Evolutionary conservation across 2,888 invertebrate species (phyloP).

Genomic region (Sarcophaga variegata): DNA sequence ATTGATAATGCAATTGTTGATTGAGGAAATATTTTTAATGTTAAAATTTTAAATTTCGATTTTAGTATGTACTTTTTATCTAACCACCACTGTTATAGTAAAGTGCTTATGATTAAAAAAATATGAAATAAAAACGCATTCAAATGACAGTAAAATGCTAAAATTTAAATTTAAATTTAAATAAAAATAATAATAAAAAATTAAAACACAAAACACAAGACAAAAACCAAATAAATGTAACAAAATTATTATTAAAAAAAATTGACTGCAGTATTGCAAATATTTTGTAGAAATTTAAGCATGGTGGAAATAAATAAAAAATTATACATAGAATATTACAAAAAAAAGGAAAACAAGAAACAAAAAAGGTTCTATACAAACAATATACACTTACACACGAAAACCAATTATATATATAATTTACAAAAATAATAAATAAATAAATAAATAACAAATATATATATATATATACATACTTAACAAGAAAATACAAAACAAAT

Average conservation of each 20-base stretch:
- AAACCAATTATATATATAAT: conserved; percentile 57
- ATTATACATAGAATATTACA: conserved; percentile 53
- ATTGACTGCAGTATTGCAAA: conserved; percentile 80
- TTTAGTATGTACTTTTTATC: not conserved
- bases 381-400: conserved; percentile 64
- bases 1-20: too few species aligned
- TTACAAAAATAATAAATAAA: conserved; percentile 39
- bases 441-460: conserved; percentile 8
- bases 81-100: not conserved
- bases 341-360: conserved; percentile 12
- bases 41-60: too few species aligned
- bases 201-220: conserved; percentile 44
- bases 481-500: conserved; percentile 25
- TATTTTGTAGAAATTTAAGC: conserved; percentile 81
- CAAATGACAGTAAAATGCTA: conserved; percentile 63
- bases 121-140: conserved; percentile 41
- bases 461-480: conserved; percentile 25
- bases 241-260: conserved; percentile 68
- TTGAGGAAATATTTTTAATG: too few species aligned
- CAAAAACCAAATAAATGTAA: conserved; percentile 8
- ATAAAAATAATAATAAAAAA: conserved; percentile 62
- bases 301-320: conserved; percentile 61
- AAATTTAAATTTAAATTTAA: conserved; percentile 23
- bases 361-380: conserved; percentile 62
- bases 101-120: conserved; percentile 23